phyloP scores from a whole-genome alignment of 2,888 invertebrate species.

The Perithous albicinctus region DNA sequence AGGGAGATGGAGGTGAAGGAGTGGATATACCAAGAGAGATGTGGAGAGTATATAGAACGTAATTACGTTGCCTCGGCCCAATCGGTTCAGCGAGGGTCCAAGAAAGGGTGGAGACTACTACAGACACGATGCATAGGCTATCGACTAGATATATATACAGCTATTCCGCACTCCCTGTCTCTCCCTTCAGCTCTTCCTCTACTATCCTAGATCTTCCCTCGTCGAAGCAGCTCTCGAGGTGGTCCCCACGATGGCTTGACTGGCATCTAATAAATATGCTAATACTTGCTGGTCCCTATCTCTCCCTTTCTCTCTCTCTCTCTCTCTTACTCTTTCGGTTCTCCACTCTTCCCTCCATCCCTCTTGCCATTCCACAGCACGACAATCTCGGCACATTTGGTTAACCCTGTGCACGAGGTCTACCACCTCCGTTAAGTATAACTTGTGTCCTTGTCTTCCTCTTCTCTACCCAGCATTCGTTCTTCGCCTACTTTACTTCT shows the following conservation, averaged over 20 bases:
- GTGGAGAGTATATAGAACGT: not conserved
- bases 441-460: constrained; percentile 30
- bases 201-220: constrained; percentile 40
- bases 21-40: not conserved
- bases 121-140: constrained; percentile 8
- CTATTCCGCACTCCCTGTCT: constrained; percentile 9
- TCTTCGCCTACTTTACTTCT: constrained; percentile 51
- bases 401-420: constrained; percentile 23
- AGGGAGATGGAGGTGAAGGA: not conserved
- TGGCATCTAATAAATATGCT: constrained; percentile 78
- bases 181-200: constrained; percentile 14
- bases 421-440: constrained; percentile 1
- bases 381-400: constrained; percentile 47
- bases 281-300: constrained; percentile 61
- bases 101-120: constrained; percentile 15
- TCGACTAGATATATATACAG: constrained; percentile 14
- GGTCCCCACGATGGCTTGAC: constrained; percentile 51
- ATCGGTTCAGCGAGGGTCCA: constrained; percentile 26
- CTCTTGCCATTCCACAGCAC: constrained; percentile 27
- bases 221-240: constrained; percentile 38
- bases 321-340: not conserved
- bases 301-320: constrained; percentile 15
- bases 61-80: constrained; percentile 27
- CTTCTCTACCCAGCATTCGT: not conserved
- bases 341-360: constrained; percentile 8